Evolutionary conservation across 2,888 invertebrate species (phyloP).

Genomic region (Drosophila suboccidentalis): DNA sequence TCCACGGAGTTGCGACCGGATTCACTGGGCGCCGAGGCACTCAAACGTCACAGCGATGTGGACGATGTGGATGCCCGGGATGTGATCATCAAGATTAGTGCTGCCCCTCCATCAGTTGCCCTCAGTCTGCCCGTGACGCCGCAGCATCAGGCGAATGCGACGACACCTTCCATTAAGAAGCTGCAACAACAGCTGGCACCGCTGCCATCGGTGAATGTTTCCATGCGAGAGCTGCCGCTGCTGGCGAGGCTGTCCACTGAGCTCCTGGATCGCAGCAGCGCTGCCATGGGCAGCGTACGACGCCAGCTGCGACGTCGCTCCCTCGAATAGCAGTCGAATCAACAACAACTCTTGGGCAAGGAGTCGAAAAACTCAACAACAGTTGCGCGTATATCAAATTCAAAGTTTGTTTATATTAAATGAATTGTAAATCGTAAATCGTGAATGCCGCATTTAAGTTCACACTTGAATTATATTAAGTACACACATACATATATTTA

Average conservation of each 20-base stretch:
- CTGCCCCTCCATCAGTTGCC: slow-evolving; percentile 34
- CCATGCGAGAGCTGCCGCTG: slow-evolving; percentile 85
- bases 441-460: slow-evolving; percentile 71
- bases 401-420: slow-evolving; percentile 78
- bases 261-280: slow-evolving; percentile 79
- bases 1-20: slow-evolving; percentile 72
- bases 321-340: slow-evolving; percentile 64
- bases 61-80: slow-evolving; percentile 57
- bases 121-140: slow-evolving; percentile 84
- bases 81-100: slow-evolving; percentile 58
- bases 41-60: slow-evolving; percentile 63
- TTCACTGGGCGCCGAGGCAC: slow-evolving; percentile 81
- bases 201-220: slow-evolving; percentile 85
- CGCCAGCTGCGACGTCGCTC: slow-evolving; percentile 73
- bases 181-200: slow-evolving; percentile 84
- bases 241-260: slow-evolving; percentile 84
- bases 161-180: slow-evolving; percentile 78
- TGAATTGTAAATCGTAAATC: slow-evolving; percentile 56
- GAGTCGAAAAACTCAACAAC: slow-evolving; percentile 10
- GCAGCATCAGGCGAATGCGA: slow-evolving; percentile 65
- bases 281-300: slow-evolving; percentile 71
- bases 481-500: slow-evolving; percentile 51
- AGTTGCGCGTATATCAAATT: slow-evolving; percentile 55
- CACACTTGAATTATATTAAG: slow-evolving; percentile 60
- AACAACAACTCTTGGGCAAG: neutral